These are phyloP conservation scores for Julus scanicus DNA, from an alignment of 2,888 invertebrate genomes.

Conservation along the genomic window DNA sequence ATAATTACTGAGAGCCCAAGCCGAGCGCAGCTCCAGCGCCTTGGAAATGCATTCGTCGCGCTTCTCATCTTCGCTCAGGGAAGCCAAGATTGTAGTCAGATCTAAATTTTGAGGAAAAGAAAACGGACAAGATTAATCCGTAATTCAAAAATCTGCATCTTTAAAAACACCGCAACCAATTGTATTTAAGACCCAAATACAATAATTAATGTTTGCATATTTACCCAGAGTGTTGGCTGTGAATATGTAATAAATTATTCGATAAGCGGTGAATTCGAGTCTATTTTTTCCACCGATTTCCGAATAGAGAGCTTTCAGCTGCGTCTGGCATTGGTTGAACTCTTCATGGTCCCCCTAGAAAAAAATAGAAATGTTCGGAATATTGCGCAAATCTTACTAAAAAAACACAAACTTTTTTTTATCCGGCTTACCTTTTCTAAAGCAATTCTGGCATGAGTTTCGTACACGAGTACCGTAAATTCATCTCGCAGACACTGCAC, in stretches of 20 bases:
- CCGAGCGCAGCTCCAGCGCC: slow-evolving; percentile 88
- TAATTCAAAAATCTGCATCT: too few relatives aligned
- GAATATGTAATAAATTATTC: slow-evolving; percentile 96
- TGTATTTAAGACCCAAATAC: too few relatives aligned
- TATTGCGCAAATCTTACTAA: too few relatives aligned
- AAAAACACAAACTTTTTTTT: neutral
- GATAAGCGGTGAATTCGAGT: slow-evolving; percentile 94
- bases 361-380: slow-evolving; percentile 53
- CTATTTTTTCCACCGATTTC: slow-evolving; percentile 76
- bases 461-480: slow-evolving; percentile 98
- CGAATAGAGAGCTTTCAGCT: slow-evolving; percentile 92
- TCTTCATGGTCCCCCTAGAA: slow-evolving; percentile 92
- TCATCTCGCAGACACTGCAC: slow-evolving; percentile 94
- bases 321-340: slow-evolving; percentile 99
- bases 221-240: slow-evolving; percentile 96
- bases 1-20: slow-evolving; percentile 93
- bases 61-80: slow-evolving; percentile 81
- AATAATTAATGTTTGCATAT: too few relatives aligned
- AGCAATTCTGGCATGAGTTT: slow-evolving; percentile 97
- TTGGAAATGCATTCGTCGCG: slow-evolving; percentile 83
- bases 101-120: slow-evolving; percentile 71
- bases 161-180: too few relatives aligned
- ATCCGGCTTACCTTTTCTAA: slow-evolving; percentile 77
- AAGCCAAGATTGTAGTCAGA: slow-evolving; percentile 89
- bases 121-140: neutral